phyloP scores from a whole-genome alignment of 2,888 invertebrate species.

The Euzophera pinguis region DNA sequence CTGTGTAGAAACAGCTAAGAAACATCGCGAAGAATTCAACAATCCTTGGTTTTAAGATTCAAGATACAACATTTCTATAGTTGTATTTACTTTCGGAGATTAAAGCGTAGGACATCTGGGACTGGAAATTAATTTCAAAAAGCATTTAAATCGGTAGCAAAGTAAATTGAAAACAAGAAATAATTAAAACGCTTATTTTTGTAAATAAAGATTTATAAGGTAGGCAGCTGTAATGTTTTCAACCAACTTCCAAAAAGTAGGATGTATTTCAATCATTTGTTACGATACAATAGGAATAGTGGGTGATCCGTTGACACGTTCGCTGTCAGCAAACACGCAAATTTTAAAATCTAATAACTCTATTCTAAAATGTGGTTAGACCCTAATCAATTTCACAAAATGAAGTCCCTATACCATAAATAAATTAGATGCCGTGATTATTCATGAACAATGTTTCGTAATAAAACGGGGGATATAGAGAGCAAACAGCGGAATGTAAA shows the following conservation, averaged over 20 bases:
- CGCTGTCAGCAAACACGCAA: no score
- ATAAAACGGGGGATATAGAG: constrained; percentile 24
- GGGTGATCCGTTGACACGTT: no score
- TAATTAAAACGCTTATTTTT: no score
- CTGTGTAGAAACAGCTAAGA: neutral
- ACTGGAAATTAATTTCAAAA: neutral
- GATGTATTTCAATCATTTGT: no score
- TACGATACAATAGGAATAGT: no score
- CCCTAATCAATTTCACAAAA: constrained; percentile 5
- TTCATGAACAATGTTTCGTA: constrained; percentile 14
- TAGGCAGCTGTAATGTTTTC: no score
- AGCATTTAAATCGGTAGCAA: neutral
- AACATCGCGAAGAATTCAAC: neutral
- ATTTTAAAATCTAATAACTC: no score
- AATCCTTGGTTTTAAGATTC: neutral
- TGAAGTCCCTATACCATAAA: constrained; percentile 11
- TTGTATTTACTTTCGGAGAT: neutral
- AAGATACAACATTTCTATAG: constrained; percentile 3
- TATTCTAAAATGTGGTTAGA: neutral
- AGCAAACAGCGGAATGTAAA: constrained; percentile 34
- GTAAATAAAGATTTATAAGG: no score
- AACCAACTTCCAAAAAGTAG: no score
- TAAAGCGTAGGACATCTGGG: neutral
- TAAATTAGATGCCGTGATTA: constrained; percentile 21
- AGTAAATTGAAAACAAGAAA: neutral